Conservation (phyloP, 2,113 vertebrate genomes). For the Sorex fumeus region DNA sequence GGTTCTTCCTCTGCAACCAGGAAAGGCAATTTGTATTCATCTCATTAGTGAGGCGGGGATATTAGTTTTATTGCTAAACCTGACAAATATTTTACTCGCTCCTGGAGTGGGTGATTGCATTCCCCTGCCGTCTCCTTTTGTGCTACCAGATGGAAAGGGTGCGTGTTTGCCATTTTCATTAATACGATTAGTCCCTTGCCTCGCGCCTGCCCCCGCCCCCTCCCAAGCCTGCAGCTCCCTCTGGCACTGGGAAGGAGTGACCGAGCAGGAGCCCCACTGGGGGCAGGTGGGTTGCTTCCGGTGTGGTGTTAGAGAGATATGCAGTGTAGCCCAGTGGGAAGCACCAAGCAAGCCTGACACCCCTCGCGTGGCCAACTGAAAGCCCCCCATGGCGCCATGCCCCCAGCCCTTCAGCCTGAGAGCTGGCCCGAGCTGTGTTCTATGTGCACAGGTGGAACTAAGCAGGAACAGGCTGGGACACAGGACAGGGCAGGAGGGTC, state of each 20-base stretch:
- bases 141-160: conserved; percentile 78
- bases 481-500: too few species aligned
- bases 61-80: conserved; percentile 71
- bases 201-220: not conserved
- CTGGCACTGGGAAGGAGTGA: not conserved
- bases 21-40: conserved; percentile 65
- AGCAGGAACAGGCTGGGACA: too few species aligned
- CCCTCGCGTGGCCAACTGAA: too few species aligned
- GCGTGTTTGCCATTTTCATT: conserved; percentile 79
- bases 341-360: too few species aligned
- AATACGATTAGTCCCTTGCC: conserved; percentile 78
- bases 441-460: too few species aligned
- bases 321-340: too few species aligned
- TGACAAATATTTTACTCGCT: conserved; percentile 69
- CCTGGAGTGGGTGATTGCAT: conserved; percentile 68
- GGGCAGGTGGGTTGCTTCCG: too few species aligned
- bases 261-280: not conserved
- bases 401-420: too few species aligned
- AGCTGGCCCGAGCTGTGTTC: too few species aligned
- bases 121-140: conserved; percentile 70
- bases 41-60: conserved; percentile 61
- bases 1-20: conserved; percentile 41
- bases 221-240: not conserved
- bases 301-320: too few species aligned
- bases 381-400: too few species aligned